phyloP scores from a whole-genome alignment of 2,888 invertebrate genomes.

The Parthenolecanium corni region DNA sequence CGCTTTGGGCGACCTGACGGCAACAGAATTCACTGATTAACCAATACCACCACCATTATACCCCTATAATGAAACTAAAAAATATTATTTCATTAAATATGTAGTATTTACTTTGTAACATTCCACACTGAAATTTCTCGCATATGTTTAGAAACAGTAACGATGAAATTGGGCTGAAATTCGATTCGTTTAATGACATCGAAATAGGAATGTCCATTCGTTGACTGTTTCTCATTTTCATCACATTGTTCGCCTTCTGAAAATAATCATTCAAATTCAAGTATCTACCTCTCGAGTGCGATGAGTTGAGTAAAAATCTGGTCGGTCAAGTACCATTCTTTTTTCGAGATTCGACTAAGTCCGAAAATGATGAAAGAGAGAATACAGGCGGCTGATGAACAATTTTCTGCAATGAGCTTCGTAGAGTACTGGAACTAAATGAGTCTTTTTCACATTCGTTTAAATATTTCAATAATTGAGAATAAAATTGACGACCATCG shows the following conservation, averaged over 20 bases:
- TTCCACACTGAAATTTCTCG: constrained; percentile 77
- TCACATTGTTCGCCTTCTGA: neutral
- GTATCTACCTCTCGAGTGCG: no score
- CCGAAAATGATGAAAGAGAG: constrained; percentile 33
- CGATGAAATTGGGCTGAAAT: constrained; percentile 56
- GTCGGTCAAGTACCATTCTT: no score
- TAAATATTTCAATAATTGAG: constrained; percentile 41
- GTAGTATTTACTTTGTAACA: constrained; percentile 44
- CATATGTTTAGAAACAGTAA: constrained; percentile 58
- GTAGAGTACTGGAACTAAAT: neutral
- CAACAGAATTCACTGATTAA: no score
- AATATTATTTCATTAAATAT: neutral
- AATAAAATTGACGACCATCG: constrained; percentile 71
- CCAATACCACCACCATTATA: no score
- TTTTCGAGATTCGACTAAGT: constrained; percentile 4
- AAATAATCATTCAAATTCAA: neutral
- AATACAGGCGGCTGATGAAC: constrained; percentile 33
- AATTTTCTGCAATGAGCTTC: constrained; percentile 14
- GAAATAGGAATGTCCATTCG: constrained; percentile 36
- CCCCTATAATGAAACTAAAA: no score
- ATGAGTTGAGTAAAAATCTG: no score
- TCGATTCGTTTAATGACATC: constrained; percentile 53
- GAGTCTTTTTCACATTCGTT: constrained; percentile 20
- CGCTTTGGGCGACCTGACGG: no score
- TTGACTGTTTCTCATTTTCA: neutral